Evolutionary conservation across 92 coral and sea anemone genomes (phyloP).

Genomic region (Palythoa caribaeorum): DNA sequence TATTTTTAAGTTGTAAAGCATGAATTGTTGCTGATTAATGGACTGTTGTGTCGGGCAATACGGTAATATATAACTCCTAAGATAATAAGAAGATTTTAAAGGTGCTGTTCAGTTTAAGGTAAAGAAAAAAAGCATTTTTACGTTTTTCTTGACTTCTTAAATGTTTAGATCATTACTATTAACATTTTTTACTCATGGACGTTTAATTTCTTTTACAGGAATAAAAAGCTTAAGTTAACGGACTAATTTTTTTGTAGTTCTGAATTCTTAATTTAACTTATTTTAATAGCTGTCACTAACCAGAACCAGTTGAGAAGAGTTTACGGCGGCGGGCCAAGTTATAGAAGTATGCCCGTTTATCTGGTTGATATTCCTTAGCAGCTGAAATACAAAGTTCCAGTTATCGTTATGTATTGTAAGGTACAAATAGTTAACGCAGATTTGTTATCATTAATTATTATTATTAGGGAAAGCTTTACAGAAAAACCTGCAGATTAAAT

Average conservation of each 20-base stretch:
- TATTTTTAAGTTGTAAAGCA: too few relatives aligned
- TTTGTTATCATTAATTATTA: background rate
- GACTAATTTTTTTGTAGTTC: background rate
- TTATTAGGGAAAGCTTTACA: background rate
- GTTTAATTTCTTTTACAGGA: too few relatives aligned
- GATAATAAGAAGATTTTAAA: too few relatives aligned
- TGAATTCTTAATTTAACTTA: background rate
- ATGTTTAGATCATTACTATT: background rate
- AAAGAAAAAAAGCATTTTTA: too few relatives aligned
- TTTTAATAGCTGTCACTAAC: constrained; percentile 13
- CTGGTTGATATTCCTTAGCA: constrained; percentile 53
- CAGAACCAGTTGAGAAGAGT: constrained; percentile 29
- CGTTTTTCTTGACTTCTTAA: too few relatives aligned
- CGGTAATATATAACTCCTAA: too few relatives aligned
- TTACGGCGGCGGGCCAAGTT: constrained; percentile 76
- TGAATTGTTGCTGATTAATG: too few relatives aligned
- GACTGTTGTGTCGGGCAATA: too few relatives aligned
- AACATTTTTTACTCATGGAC: background rate
- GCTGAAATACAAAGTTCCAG: constrained; percentile 36
- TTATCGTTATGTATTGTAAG: background rate
- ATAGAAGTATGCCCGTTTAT: constrained; percentile 76
- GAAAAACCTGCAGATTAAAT: background rate
- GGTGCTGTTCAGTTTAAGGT: too few relatives aligned
- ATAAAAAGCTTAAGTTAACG: too few relatives aligned
- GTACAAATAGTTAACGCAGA: background rate